A percentile compares a stretch with the other conserved stretches of the same genome.
Evolutionary conservation across 2,797 vertebrate species (phyloP).

Genomic region (Sylvilagus floridanus): DNA sequence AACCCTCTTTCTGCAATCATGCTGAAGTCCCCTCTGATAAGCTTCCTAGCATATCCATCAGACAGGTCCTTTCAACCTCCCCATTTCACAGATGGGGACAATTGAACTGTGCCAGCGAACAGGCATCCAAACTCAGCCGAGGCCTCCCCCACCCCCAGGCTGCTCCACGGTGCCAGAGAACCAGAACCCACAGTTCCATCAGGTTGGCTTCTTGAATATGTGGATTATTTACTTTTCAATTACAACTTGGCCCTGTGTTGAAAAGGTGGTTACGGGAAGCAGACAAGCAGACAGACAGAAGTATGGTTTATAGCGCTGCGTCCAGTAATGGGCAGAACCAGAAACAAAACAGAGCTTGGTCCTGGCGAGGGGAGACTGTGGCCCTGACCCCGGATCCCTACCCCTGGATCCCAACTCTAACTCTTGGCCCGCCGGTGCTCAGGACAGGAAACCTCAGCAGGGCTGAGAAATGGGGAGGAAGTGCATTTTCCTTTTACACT

Average conservation of each 20-base stretch:
- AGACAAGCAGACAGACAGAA: not conserved
- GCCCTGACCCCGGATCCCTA: not conserved
- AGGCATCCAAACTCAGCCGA: not conserved
- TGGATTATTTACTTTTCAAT: not conserved
- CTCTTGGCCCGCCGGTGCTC: not conserved
- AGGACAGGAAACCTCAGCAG: not conserved
- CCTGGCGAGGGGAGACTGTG: not conserved
- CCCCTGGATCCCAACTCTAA: too few relatives aligned
- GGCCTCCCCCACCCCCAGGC: fast-evolving
- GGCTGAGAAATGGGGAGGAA: not conserved
- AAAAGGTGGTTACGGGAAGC: not conserved
- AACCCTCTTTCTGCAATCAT: too few relatives aligned
- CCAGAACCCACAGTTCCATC: not conserved
- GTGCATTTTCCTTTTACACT: not conserved
- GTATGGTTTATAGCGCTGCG: not conserved
- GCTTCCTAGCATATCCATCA: not conserved
- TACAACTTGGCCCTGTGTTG: not conserved
- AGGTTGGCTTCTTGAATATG: not conserved
- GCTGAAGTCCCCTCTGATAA: not conserved
- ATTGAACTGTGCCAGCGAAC: not conserved
- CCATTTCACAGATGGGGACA: not conserved
- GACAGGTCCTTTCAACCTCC: not conserved
- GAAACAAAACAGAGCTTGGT: not conserved
- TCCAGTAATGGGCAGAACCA: not conserved
- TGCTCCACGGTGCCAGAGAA: not conserved